These are phyloP conservation scores for Chaenocephalus aceratus DNA, from an alignment of 2,113 vertebrate genomes.

Conservation along the genomic window DNA sequence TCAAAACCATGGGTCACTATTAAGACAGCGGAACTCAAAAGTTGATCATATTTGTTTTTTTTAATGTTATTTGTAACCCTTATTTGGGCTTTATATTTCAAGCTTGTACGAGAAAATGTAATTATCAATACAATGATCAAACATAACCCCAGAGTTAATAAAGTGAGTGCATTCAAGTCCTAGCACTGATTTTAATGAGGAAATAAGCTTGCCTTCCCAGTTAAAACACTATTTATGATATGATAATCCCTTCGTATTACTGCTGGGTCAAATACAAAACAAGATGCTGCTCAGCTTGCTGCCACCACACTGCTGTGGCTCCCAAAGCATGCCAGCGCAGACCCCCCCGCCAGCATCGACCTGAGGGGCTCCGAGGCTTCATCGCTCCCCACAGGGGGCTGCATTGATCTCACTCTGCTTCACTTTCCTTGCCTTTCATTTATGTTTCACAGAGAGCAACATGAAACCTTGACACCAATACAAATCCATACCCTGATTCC, in stretches of 20 bases:
- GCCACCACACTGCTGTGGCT: constrained; percentile 1
- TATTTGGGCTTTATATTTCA: background rate
- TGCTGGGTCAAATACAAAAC: constrained; percentile 26
- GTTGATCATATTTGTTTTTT: background rate
- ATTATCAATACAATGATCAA: background rate
- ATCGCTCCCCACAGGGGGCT: constrained; percentile 24
- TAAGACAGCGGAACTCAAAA: background rate
- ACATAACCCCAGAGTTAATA: background rate
- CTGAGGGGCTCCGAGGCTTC: constrained; percentile 44
- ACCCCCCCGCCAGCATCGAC: constrained; percentile 45
- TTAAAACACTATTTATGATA: constrained; percentile 27
- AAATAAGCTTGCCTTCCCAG: constrained; percentile 22
- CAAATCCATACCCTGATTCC: constrained; percentile 20
- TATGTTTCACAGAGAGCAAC: constrained; percentile 30
- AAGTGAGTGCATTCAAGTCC: background rate
- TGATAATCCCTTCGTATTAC: constrained; percentile 2
- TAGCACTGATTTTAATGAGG: constrained; percentile 2
- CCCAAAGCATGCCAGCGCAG: constrained; percentile 20
- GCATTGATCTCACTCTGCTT: constrained; percentile 54
- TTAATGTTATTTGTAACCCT: background rate
- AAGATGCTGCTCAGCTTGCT: constrained; percentile 40
- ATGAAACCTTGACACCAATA: constrained; percentile 37
- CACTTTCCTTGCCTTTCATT: constrained; percentile 45
- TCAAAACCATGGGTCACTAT: constrained; percentile 3
- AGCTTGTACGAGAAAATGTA: background rate